A percentile compares a stretch with the other conserved stretches of the same genome.
These are phyloP conservation scores for Listronotus oregonensis DNA, from an alignment of 1,140 invertebrate species.

Conservation along the genomic window DNA sequence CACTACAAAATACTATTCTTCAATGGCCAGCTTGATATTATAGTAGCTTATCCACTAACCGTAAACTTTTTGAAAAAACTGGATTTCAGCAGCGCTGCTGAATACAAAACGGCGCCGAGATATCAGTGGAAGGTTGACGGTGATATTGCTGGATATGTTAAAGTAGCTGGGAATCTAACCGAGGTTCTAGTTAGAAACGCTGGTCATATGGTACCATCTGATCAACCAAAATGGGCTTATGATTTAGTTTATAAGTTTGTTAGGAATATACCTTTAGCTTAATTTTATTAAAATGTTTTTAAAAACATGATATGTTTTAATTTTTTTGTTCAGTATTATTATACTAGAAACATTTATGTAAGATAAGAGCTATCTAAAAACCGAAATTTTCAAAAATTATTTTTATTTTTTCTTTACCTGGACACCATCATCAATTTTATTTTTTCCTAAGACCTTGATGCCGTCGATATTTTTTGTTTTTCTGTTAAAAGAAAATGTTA, in stretches of 20 bases:
- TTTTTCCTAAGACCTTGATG: too few relatives aligned
- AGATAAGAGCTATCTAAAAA: too few relatives aligned
- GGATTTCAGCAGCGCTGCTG: conserved; percentile 66
- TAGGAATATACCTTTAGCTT: conserved; percentile 53
- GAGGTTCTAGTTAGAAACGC: conserved; percentile 68
- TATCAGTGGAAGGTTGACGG: conserved; percentile 65
- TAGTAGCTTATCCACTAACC: conserved; percentile 79
- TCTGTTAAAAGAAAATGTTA: too few relatives aligned
- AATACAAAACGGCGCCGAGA: conserved; percentile 66
- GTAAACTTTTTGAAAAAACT: conserved; percentile 70
- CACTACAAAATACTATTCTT: conserved; percentile 74
- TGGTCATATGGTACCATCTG: conserved; percentile 71
- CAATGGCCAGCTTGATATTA: conserved; percentile 85
- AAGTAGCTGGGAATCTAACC: conserved; percentile 71
- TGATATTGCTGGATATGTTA: conserved; percentile 75
- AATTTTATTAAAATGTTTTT: neutral
- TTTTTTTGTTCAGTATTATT: too few relatives aligned
- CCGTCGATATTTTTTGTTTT: too few relatives aligned
- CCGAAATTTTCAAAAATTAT: too few relatives aligned
- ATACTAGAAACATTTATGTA: too few relatives aligned
- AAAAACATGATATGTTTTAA: too few relatives aligned
- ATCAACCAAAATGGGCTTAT: conserved; percentile 75
- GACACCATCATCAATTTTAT: too few relatives aligned
- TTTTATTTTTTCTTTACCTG: too few relatives aligned
- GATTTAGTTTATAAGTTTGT: conserved; percentile 79